These are phyloP conservation scores for Lochmaea capreae DNA, from an alignment of 2,888 invertebrate species.

Conservation along the genomic window DNA sequence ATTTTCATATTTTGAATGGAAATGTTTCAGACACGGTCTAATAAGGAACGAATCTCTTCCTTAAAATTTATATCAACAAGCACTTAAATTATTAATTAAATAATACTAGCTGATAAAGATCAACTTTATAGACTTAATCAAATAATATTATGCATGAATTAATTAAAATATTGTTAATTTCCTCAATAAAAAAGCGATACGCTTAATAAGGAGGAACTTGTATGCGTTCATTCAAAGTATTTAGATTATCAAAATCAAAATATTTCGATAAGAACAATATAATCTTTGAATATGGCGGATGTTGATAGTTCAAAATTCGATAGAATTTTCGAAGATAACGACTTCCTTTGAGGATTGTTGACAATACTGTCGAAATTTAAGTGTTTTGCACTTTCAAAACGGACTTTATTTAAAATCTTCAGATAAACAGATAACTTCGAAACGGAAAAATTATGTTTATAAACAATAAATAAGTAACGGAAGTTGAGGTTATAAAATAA, in stretches of 20 bases:
- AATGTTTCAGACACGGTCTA: no score
- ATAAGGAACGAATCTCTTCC: no score
- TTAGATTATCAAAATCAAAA: conserved; percentile 31
- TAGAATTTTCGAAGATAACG: conserved; percentile 58
- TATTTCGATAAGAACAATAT: conserved; percentile 25
- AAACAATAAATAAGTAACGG: no score
- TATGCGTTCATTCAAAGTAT: conserved; percentile 23
- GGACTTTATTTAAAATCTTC: neutral
- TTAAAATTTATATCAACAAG: neutral
- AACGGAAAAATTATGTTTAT: no score
- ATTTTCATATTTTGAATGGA: no score
- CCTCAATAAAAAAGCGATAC: conserved; percentile 4
- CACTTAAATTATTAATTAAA: conserved; percentile 1
- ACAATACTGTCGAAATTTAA: conserved; percentile 43
- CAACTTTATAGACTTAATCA: neutral
- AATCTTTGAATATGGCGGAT: conserved; percentile 55
- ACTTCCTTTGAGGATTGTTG: conserved; percentile 59
- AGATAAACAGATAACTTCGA: neutral
- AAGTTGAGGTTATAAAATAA: no score
- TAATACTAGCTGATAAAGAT: neutral
- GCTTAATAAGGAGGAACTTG: conserved; percentile 16
- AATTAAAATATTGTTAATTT: conserved; percentile 3
- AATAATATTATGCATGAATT: neutral
- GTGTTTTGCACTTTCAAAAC: neutral
- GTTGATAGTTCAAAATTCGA: conserved; percentile 58